phyloP scores from a whole-genome alignment of 2,888 invertebrate species.

The Odontothrips loti region DNA sequence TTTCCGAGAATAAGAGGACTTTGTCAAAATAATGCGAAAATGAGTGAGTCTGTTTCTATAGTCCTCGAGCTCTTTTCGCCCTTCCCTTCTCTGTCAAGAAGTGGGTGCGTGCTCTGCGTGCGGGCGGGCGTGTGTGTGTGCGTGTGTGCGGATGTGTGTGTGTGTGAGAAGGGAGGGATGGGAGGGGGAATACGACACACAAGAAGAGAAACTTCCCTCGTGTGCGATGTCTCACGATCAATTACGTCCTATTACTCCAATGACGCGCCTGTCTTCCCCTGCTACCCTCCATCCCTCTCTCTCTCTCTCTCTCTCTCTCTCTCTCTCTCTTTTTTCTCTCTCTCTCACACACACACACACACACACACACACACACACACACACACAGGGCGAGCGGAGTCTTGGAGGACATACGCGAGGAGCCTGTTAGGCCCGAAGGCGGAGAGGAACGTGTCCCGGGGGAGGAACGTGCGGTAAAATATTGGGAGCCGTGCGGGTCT shows the following conservation, averaged over 20 bases:
- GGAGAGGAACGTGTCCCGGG: neutral
- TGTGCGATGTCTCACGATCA: neutral
- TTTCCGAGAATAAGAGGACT: too few species aligned
- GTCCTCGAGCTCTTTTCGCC: too few species aligned
- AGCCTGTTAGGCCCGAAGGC: neutral
- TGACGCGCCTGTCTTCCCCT: neutral
- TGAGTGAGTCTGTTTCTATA: too few species aligned
- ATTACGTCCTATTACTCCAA: constrained; percentile 6
- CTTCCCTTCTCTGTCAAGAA: too few species aligned
- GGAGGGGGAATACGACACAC: neutral
- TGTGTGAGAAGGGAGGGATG: neutral
- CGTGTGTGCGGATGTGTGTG: too few species aligned
- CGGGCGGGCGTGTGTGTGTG: too few species aligned
- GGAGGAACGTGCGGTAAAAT: neutral
- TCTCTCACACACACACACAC: neutral
- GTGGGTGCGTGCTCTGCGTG: too few species aligned
- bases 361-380: neutral
- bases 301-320: too few species aligned
- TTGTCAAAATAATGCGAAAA: too few species aligned
- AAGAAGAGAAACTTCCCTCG: neutral
- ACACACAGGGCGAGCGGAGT: neutral
- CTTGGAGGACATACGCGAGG: neutral
- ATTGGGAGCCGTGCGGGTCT: neutral
- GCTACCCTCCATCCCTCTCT: too few species aligned
- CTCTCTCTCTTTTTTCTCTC: neutral